phyloP scores from a whole-genome alignment of 2,888 invertebrate species.

The Noctua comes region DNA sequence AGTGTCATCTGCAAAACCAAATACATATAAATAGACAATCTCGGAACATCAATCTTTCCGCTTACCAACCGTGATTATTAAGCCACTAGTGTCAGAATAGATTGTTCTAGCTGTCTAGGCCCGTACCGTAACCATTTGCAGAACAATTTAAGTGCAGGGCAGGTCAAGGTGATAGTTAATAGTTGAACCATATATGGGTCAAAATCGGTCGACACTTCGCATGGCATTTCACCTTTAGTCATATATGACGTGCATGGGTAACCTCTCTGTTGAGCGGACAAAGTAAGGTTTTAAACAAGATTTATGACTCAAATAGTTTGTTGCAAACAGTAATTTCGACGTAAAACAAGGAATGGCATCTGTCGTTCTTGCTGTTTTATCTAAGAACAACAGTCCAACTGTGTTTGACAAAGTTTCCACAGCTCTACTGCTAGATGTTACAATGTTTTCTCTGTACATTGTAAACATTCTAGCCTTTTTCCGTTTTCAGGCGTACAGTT shows the following conservation, averaged over 20 bases:
- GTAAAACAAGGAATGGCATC: neutral
- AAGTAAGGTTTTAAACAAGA: conserved; percentile 1
- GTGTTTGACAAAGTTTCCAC: neutral
- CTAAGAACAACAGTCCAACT: neutral
- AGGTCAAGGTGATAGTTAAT: conserved; percentile 24
- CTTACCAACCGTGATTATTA: conserved; percentile 37
- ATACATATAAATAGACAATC: conserved; percentile 19
- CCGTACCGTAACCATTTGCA: conserved; percentile 20
- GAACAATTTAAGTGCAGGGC: conserved; percentile 17
- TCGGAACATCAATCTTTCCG: conserved; percentile 43
- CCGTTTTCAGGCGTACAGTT: conserved; percentile 3
- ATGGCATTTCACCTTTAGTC: conserved; percentile 16
- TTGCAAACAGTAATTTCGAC: neutral
- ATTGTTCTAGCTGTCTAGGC: conserved; percentile 23
- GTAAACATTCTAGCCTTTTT: conserved; percentile 24
- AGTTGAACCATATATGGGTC: neutral
- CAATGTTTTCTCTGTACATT: conserved; percentile 17
- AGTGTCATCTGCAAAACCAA: neutral
- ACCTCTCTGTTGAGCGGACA: neutral
- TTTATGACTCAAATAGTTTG: neutral
- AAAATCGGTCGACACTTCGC: conserved; percentile 12
- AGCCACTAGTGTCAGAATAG: conserved; percentile 19
- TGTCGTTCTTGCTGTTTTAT: neutral
- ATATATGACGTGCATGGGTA: neutral
- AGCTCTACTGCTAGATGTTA: neutral